A percentile compares a stretch with the other conserved stretches of the same genome.
Conservation (phyloP, 2,113 vertebrate genomes). For the Daubentonia madagascariensis region DNA sequence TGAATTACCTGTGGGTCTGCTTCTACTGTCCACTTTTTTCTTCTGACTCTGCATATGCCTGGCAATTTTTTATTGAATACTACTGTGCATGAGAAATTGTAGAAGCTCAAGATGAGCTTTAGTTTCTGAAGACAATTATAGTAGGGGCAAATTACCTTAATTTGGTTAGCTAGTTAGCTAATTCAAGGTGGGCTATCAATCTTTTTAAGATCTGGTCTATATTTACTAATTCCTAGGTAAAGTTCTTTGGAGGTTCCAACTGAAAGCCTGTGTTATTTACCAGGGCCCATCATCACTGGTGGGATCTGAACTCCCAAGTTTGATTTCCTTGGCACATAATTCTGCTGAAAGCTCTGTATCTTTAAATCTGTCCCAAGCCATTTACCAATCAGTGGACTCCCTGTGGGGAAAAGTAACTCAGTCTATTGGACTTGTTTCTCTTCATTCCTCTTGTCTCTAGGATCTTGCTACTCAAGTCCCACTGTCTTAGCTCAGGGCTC, state of each 20-base stretch:
- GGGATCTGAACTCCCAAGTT: background rate
- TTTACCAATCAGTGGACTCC: background rate
- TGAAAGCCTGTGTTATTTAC: background rate
- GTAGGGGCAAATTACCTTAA: background rate
- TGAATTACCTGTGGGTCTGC: background rate
- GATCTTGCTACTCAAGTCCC: background rate
- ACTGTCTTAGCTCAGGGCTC: background rate
- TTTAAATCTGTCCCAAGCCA: background rate
- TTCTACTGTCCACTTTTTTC: background rate
- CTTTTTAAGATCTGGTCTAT: background rate
- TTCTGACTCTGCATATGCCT: background rate
- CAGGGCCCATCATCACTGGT: background rate
- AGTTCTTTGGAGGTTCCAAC: background rate
- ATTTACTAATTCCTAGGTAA: background rate
- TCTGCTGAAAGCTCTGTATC: background rate
- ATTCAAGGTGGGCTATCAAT: background rate
- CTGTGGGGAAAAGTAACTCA: background rate
- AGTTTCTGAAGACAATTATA: background rate
- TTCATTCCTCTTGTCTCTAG: background rate
- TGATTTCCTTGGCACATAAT: background rate
- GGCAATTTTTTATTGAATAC: background rate
- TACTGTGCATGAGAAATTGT: background rate
- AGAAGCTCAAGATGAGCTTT: background rate
- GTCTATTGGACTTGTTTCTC: background rate
- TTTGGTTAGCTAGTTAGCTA: background rate